Evolutionary conservation across 2,888 invertebrate species (phyloP), one percentile per base, ranked within the genome.

Genomic region (Idaea straminata): DNA sequence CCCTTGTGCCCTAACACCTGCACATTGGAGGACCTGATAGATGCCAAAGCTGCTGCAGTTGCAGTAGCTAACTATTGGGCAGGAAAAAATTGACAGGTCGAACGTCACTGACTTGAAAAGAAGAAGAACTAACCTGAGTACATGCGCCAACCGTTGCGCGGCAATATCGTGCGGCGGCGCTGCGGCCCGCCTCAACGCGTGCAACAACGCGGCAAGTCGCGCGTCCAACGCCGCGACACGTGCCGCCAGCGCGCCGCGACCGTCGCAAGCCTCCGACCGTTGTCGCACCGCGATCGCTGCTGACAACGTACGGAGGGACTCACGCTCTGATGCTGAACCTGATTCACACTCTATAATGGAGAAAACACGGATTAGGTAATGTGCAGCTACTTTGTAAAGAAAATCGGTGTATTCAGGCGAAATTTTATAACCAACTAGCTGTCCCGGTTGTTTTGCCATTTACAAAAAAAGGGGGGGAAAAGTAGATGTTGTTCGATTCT

Each of bases 251-350:
- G 83, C 76, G 62, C 84, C 89, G 76, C 84, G 84, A 83, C 83
- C 87, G 77, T 92, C 94, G 80, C 93, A 94, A 61, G 94, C 92
- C 80, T 95, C 95, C 69, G 94, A 93, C 73, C 95, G 94, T 78
- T 96, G 96, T 0, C 96, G 94, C 79, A 94, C 94, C 62, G 96
- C 93, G 80, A 96, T 96, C 64, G 96, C 96, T 75, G 96, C 96
- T 0, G 96, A 96, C 7, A 97, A 88, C 83, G 96, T 96, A 77
- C 96, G 96, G 59, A 97, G 93, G 59, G 96, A 96, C 79, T 96
- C 96, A 73, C 94, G 94, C 74, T 93, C 92, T 6, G 91, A 90
- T 75, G 74, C 92, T 69, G 84, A 88, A 7, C 77, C 84, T 0
- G 86, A 87, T 67, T 86, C 83, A 35, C 80, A 77, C 15, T 85